These are phyloP conservation scores for Actinostola sp. DNA, from an alignment of 92 coral and sea anemone species.

Conservation along the genomic window DNA sequence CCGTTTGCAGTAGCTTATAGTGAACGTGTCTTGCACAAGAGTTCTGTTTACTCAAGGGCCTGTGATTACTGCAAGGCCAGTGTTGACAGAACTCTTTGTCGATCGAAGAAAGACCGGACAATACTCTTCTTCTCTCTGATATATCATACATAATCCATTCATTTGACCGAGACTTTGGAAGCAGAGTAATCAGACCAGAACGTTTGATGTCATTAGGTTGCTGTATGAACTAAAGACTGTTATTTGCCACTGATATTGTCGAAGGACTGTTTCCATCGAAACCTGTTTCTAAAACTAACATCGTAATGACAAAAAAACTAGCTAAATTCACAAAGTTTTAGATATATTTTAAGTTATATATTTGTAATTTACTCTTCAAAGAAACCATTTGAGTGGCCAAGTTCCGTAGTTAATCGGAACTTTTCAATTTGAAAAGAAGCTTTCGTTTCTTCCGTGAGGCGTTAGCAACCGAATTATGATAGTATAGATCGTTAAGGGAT, in stretches of 20 bases:
- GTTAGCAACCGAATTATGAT: constrained; percentile 14
- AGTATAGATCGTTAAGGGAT: background rate
- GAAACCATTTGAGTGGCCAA: too few species aligned
- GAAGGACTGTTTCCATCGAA: too few species aligned
- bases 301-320: too few species aligned
- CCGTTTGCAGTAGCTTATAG: too few species aligned
- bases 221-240: too few species aligned
- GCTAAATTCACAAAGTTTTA: too few species aligned
- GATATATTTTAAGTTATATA: too few species aligned
- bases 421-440: background rate
- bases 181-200: constrained; percentile 5
- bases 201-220: too few species aligned
- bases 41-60: background rate
- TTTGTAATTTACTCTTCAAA: too few species aligned
- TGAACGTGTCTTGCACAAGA: background rate
- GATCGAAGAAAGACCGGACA: background rate
- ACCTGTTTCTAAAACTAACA: too few species aligned
- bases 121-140: background rate
- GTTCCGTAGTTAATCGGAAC: too few species aligned
- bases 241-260: too few species aligned
- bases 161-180: background rate
- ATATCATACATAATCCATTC: background rate
- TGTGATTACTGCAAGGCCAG: background rate
- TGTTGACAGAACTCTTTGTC: background rate
- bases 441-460: background rate